These are phyloP conservation scores for Sebastes itinus DNA, from an alignment of 2,797 vertebrate genomes.

Conservation along the genomic window DNA sequence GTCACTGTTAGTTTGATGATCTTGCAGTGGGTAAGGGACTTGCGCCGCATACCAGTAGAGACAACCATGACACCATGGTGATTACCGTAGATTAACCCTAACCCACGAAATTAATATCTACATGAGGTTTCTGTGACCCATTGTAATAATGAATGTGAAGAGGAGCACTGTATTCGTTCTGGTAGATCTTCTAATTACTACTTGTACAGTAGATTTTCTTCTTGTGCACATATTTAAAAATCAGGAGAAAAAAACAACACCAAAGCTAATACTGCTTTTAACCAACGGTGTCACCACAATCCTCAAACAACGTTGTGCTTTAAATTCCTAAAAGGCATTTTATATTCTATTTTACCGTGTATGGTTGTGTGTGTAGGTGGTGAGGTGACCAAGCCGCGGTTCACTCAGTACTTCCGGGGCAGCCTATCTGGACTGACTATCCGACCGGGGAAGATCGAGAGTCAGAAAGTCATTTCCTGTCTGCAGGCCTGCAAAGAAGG, in stretches of 20 bases:
- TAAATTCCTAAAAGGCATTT: not conserved
- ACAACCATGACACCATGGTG: not conserved
- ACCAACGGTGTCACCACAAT: not conserved
- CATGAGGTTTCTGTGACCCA: not conserved
- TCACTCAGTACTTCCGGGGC: conserved; percentile 96
- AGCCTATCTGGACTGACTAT: conserved; percentile 96
- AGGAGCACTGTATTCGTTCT: not conserved
- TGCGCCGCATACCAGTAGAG: not conserved
- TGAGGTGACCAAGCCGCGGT: conserved; percentile 92
- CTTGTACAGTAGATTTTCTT: not conserved
- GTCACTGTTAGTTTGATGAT: not conserved
- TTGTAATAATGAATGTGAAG: not conserved
- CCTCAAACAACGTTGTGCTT: not conserved
- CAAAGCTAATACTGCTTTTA: not conserved
- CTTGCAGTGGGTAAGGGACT: not conserved
- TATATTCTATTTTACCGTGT: not conserved
- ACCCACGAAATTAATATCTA: not conserved
- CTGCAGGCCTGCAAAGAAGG: conserved; percentile 98
- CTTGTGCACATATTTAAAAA: not conserved
- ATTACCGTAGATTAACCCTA: conserved; percentile 10
- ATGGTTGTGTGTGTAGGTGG: conserved; percentile 82
- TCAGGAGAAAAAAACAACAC: not conserved
- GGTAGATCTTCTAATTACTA: not conserved
- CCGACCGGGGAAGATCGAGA: conserved; percentile 94
- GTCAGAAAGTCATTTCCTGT: conserved; percentile 96